Evolutionary conservation across 2,113 vertebrate species (phyloP).

Genomic region (Morone chrysops): DNA sequence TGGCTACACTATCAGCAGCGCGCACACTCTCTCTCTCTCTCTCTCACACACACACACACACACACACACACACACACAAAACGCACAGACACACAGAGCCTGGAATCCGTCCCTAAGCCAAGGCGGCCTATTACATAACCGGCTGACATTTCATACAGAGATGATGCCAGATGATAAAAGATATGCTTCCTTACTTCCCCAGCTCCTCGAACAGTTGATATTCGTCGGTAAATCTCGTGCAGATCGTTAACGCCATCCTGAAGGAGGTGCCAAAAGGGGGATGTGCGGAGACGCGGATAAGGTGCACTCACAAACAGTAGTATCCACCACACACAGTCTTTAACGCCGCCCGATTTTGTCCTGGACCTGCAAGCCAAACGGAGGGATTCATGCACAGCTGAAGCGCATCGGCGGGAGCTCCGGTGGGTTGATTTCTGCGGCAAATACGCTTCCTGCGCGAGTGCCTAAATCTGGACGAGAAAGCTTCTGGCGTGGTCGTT

Average conservation of each 20-base stretch:
- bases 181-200: constrained; percentile 90
- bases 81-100: constrained; percentile 28
- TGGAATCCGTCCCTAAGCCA: constrained; percentile 63
- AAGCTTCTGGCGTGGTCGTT: constrained; percentile 4
- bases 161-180: constrained; percentile 52
- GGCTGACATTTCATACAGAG: constrained; percentile 63
- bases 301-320: constrained; percentile 60
- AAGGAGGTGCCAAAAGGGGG: constrained; percentile 55
- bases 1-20: constrained; percentile 25
- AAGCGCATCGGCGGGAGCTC: constrained; percentile 54
- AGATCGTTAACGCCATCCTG: constrained; percentile 93
- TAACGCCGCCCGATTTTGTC: constrained; percentile 64
- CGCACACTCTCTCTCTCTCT: no score
- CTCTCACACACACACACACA: no score
- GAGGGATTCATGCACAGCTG: constrained; percentile 70
- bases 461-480: constrained; percentile 15
- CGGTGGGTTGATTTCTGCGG: constrained; percentile 65
- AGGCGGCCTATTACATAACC: constrained; percentile 74
- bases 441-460: constrained; percentile 43
- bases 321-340: constrained; percentile 63
- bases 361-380: constrained; percentile 63
- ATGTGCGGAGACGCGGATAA: constrained; percentile 51
- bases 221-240: constrained; percentile 97
- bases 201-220: constrained; percentile 99
- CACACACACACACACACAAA: constrained; percentile 2